Evolutionary conservation across 2,888 invertebrate genomes (phyloP), one percentile per base, ranked within the genome.

Genomic region (Microctonus brassicae): DNA sequence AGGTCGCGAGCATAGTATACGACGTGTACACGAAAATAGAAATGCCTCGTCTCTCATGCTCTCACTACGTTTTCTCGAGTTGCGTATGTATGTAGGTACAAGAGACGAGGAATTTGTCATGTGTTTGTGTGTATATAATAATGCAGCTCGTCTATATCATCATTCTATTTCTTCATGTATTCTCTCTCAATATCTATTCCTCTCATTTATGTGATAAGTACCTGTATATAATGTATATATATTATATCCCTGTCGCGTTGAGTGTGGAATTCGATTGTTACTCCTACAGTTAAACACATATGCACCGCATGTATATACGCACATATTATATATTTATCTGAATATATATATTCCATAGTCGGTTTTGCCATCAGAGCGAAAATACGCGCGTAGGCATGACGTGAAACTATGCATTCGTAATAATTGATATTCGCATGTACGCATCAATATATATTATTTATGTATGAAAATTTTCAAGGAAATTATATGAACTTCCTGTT

Each of bases 1-100:
- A 67, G 58, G 72, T 72, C 67, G n/a, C 67, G n/a, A 61, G 60
- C 65, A 70, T 65, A 60, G 60, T 64, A 52, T 55, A 55, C 36
- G 52, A 57, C 24, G 57, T 34, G 26, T 57, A 66, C 69, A 26
- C 58, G 39, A 64, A 64, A 64, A 64, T 64, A 64, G 47, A 66
- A 34, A 66, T 66, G 57, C 55, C 57, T 57, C 57, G 34, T 36
- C 34, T 55, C 65, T 66, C 39, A 11, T 66, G 55, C n/a, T 66
- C 36, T 36, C 34, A 66, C n/a, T n/a, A n/a, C n/a, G n/a, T 36
- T 36, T 55, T 20, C 36, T 58, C 33, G n/a, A 33, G 47, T 64
- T 26, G 1, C 26, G 29, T 52, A 9, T 63, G 47, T 47, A 29
- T 47, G 52, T 34, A 63, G 52, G 26, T 26, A n/a, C n/a, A n/a